phyloP scores from a whole-genome alignment of 1,140 invertebrate genomes.

The Glossosoma conforme region DNA sequence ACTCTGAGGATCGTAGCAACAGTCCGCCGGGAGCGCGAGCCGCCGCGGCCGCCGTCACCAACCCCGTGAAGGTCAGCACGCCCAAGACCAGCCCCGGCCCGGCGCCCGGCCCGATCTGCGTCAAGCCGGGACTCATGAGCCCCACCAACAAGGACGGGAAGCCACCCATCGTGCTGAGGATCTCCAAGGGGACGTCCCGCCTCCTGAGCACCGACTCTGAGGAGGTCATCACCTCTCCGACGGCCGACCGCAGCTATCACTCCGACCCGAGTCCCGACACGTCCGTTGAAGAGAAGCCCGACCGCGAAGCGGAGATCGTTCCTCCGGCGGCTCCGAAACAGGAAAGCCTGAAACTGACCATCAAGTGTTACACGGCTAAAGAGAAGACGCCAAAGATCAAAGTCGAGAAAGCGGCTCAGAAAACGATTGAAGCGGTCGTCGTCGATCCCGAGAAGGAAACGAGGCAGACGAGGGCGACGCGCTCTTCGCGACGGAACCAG shows the following conservation, averaged over 20 bases:
- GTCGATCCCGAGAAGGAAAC: conserved; percentile 21
- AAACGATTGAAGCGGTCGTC: conserved; percentile 34
- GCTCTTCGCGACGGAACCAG: conserved; percentile 36
- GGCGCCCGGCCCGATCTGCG: conserved; percentile 37
- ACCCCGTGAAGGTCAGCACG: conserved; percentile 34
- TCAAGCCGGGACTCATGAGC: conserved; percentile 44
- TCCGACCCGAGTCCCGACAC: conserved; percentile 35
- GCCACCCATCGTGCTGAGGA: conserved; percentile 56
- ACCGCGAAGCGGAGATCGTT: conserved; percentile 44
- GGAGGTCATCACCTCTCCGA: conserved; percentile 50
- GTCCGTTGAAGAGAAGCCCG: conserved; percentile 40
- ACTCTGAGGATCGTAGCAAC: conserved; percentile 50
- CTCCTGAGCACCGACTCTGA: conserved; percentile 59
- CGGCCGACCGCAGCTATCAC: conserved; percentile 47
- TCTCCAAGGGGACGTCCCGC: conserved; percentile 59
- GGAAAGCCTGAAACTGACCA: conserved; percentile 48
- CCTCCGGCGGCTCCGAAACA: conserved; percentile 46
- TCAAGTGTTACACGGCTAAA: conserved; percentile 48
- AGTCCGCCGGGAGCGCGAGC: conserved; percentile 37
- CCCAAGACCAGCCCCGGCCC: conserved; percentile 47
- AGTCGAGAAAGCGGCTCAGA: conserved; percentile 44
- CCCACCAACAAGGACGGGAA: conserved; percentile 32
- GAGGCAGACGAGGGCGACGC: conserved; percentile 27
- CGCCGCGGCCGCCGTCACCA: background rate
- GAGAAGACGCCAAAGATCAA: conserved; percentile 50